Percentiles rank a stretch among this genome's conserved stretches.
Conservation (phyloP, 1,140 invertebrate genomes). For the Brachionus plicatilis region DNA sequence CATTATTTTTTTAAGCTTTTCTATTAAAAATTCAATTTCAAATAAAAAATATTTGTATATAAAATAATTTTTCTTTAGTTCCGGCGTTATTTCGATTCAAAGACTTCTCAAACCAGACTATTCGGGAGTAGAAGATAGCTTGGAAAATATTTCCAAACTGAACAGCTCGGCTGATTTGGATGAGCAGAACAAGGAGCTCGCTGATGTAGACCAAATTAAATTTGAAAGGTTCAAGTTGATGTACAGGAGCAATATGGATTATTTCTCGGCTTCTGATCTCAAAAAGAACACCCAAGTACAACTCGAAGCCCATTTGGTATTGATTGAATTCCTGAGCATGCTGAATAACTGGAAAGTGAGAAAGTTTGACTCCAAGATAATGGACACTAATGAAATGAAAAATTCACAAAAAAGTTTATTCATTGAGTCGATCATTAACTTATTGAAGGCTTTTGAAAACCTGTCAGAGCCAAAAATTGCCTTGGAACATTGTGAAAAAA, state of each 20-base stretch:
- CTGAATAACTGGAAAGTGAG: conserved; percentile 19
- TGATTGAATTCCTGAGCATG: not conserved
- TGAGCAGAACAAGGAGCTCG: not conserved
- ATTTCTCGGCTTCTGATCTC: not conserved
- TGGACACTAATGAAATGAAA: not conserved
- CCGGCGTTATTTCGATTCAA: not conserved
- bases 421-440: not conserved
- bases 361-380: not conserved
- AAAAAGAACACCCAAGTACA: not conserved
- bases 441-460: not conserved
- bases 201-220: conserved; percentile 16
- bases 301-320: not conserved
- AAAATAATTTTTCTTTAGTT: not conserved
- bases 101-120: not conserved
- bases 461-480: not conserved
- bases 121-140: not conserved
- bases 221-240: not conserved
- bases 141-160: not conserved
- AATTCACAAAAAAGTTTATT: not conserved
- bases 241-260: not conserved
- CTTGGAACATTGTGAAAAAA: not conserved
- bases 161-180: not conserved
- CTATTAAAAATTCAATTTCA: too few species aligned
- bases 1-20: too few species aligned
- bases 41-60: too few species aligned